Evolutionary conservation across 1,140 invertebrate species (phyloP).

Genomic region (Delia radicum): DNA sequence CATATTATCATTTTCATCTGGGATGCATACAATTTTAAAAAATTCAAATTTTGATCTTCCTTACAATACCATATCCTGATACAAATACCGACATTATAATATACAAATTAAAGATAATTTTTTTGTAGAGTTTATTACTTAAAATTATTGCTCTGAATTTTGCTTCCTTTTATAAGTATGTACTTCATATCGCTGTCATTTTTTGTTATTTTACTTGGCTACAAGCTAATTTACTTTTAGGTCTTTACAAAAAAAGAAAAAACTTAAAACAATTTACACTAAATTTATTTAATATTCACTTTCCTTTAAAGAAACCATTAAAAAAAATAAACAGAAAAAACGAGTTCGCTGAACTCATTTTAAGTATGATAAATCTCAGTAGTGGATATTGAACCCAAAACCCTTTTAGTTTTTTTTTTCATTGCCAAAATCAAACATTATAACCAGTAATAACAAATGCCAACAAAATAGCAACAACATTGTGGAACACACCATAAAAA

Average conservation of each 20-base stretch:
- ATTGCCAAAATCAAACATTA: background rate
- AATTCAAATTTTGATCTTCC: no score
- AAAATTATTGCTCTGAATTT: no score
- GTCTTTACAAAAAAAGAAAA: background rate
- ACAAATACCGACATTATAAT: no score
- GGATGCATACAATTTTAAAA: no score
- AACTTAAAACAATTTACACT: constrained; percentile 15
- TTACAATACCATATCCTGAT: no score
- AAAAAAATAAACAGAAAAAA: background rate
- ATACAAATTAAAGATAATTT: no score
- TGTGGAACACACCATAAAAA: background rate
- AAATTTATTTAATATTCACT: constrained; percentile 3
- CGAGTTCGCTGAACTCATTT: background rate
- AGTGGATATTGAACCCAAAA: constrained; percentile 12
- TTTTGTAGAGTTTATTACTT: no score
- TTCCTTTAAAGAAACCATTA: background rate
- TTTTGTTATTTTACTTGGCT: no score
- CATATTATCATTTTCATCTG: no score
- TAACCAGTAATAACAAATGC: background rate
- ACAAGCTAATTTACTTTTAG: background rate
- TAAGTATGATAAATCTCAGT: constrained; percentile 6
- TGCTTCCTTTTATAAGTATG: no score
- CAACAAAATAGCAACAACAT: background rate
- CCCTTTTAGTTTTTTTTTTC: background rate
- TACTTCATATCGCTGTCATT: no score